Percentiles rank a stretch among this genome's conserved stretches.
Evolutionary conservation across 1,140 invertebrate species (phyloP).

Genomic region (Listronotus bonariensis): DNA sequence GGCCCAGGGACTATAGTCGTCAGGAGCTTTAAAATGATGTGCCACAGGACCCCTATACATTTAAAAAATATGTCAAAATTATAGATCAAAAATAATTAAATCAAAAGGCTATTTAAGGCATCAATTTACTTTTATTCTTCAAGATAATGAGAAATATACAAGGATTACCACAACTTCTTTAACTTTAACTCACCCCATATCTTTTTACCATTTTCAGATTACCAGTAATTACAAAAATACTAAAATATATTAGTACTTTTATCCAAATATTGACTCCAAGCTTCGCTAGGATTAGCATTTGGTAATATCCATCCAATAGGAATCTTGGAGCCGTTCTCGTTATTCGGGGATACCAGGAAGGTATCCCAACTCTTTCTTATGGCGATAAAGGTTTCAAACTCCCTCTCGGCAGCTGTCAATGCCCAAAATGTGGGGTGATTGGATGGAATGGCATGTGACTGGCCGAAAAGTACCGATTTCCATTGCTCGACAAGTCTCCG

Average conservation of each 20-base stretch:
- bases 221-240: neutral
- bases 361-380: constrained; percentile 56
- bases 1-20: no score
- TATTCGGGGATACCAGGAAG: constrained; percentile 45
- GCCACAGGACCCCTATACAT: no score
- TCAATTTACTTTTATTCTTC: no score
- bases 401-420: constrained; percentile 50
- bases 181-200: no score
- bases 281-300: constrained; percentile 34
- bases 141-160: no score
- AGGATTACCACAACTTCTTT: no score
- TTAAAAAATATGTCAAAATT: no score
- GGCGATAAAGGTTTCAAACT: constrained; percentile 52
- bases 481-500: constrained; percentile 45
- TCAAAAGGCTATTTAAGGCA: no score
- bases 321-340: constrained; percentile 47
- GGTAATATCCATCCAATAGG: constrained; percentile 53
- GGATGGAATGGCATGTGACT: constrained; percentile 33
- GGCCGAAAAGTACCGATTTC: constrained; percentile 50
- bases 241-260: neutral
- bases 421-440: constrained; percentile 48
- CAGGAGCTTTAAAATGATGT: no score
- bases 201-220: no score
- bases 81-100: no score
- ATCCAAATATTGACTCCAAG: constrained; percentile 49